Percentiles rank a stretch among this genome's conserved stretches.
Evolutionary conservation across 2,113 vertebrate species (phyloP).

Genomic region (Ictidomys tridecemlineatus): DNA sequence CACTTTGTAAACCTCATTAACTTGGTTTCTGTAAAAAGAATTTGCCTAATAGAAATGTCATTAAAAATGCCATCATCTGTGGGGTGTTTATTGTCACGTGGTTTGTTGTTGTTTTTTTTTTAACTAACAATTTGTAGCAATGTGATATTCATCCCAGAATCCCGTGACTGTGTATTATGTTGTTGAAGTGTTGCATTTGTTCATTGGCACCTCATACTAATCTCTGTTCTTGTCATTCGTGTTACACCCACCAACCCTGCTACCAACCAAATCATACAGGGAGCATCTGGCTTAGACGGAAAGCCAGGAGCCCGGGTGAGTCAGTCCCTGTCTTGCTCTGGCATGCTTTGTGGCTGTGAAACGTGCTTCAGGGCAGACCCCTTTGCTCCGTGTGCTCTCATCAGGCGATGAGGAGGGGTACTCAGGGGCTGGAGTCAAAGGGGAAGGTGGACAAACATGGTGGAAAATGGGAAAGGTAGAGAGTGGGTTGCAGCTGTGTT

Average conservation of each 20-base stretch:
- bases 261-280: slow-evolving; percentile 94
- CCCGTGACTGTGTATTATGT: slow-evolving; percentile 82
- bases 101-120: slow-evolving; percentile 69
- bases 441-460: background rate
- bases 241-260: slow-evolving; percentile 91
- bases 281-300: slow-evolving; percentile 99
- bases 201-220: slow-evolving; percentile 94
- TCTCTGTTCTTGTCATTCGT: slow-evolving; percentile 98
- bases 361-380: background rate
- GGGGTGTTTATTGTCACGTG: slow-evolving; percentile 80
- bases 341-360: background rate
- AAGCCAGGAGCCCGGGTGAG: slow-evolving; percentile 99
- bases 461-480: background rate
- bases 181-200: slow-evolving; percentile 86
- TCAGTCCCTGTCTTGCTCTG: slow-evolving; percentile 92
- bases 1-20: slow-evolving; percentile 46
- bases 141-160: slow-evolving; percentile 81
- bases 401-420: background rate
- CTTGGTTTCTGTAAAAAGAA: slow-evolving; percentile 73
- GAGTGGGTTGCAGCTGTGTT: background rate
- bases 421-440: background rate
- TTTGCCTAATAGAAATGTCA: slow-evolving; percentile 69
- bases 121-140: slow-evolving; percentile 86
- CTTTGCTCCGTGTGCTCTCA: fast-evolving
- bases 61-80: slow-evolving; percentile 78